Conservation (phyloP, 2,113 vertebrate species). For the Perognathus longimembris region DNA sequence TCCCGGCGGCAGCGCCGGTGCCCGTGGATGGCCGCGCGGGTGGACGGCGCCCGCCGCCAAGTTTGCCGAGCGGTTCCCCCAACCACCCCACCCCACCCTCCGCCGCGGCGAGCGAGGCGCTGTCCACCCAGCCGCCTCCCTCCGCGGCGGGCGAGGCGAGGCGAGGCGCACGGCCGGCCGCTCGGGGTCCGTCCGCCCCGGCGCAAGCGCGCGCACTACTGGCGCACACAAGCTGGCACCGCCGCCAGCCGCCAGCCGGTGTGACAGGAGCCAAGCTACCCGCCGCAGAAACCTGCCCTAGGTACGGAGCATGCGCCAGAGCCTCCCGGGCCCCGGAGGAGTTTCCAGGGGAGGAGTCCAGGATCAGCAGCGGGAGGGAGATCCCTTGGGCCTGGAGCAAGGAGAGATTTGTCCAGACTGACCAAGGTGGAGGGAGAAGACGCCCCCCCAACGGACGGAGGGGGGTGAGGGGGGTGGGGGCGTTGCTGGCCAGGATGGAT, state of each 20-base stretch:
- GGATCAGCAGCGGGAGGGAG: slow-evolving; percentile 42
- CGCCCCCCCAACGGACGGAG: not conserved
- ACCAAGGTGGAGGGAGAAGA: not conserved
- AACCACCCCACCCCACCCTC: not conserved
- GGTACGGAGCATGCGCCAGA: slow-evolving; percentile 82
- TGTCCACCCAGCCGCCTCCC: no score
- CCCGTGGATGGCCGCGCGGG: not conserved
- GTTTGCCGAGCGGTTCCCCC: slow-evolving; percentile 65
- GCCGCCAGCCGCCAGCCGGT: slow-evolving; percentile 78
- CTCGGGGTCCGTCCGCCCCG: slow-evolving; percentile 66
- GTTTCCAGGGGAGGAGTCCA: slow-evolving; percentile 82
- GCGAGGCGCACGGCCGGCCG: slow-evolving; percentile 47
- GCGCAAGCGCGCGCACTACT: slow-evolving; percentile 70
- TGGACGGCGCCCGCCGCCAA: slow-evolving; percentile 53
- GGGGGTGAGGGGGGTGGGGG: not conserved
- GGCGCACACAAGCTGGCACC: slow-evolving; percentile 76
- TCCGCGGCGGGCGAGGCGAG: not conserved
- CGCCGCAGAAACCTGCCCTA: slow-evolving; percentile 80
- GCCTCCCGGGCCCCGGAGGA: slow-evolving; percentile 75
- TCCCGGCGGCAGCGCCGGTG: not conserved
- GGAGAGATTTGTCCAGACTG: not conserved
- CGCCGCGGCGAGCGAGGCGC: not conserved
- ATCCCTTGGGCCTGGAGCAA: slow-evolving; percentile 21
- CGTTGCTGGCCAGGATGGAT: not conserved
- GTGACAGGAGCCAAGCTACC: slow-evolving; percentile 75